A percentile compares a stretch with the other conserved stretches of the same genome.
Evolutionary conservation across 2,113 vertebrate species (phyloP).

Genomic region (Seriola rivoliana): DNA sequence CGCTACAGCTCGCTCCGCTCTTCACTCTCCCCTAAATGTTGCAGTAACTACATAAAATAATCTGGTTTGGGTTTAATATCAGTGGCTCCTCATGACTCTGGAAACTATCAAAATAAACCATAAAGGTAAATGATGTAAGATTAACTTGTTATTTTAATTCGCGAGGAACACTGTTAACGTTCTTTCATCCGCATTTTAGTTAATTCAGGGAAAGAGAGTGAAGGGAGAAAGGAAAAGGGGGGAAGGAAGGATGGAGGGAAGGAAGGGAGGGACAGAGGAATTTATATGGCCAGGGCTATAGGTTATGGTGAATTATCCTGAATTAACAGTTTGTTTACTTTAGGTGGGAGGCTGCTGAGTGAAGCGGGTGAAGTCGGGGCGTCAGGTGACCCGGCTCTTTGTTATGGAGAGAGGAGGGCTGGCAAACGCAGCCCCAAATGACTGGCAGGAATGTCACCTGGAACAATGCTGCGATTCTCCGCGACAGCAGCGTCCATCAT

Average conservation of each 20-base stretch:
- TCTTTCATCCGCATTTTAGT: neutral
- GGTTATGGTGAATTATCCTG: conserved; percentile 81
- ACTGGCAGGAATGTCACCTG: conserved; percentile 79
- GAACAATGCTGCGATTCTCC: conserved; percentile 73
- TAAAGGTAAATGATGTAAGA: too few species aligned
- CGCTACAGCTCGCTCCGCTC: neutral
- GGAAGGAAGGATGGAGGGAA: neutral
- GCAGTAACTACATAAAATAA: neutral
- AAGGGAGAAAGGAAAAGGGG: neutral
- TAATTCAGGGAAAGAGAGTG: neutral
- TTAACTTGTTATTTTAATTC: too few species aligned
- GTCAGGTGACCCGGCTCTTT: conserved; percentile 78
- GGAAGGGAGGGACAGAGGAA: conserved; percentile 54
- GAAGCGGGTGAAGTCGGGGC: conserved; percentile 64
- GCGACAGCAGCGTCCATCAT: conserved; percentile 73
- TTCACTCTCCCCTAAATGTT: neutral
- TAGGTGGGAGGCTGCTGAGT: conserved; percentile 77
- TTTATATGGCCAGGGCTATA: conserved; percentile 75
- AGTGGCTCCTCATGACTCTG: too few species aligned
- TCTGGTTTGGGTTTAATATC: neutral
- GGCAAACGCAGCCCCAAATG: conserved; percentile 62
- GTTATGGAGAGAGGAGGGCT: conserved; percentile 73
- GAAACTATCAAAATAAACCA: too few species aligned
- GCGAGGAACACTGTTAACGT: too few species aligned
- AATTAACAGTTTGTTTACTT: conserved; percentile 82